Evolutionary conservation across 2,888 invertebrate genomes (phyloP), one percentile per base, ranked within the genome.

Genomic region (Lasioglossum vierecki): DNA sequence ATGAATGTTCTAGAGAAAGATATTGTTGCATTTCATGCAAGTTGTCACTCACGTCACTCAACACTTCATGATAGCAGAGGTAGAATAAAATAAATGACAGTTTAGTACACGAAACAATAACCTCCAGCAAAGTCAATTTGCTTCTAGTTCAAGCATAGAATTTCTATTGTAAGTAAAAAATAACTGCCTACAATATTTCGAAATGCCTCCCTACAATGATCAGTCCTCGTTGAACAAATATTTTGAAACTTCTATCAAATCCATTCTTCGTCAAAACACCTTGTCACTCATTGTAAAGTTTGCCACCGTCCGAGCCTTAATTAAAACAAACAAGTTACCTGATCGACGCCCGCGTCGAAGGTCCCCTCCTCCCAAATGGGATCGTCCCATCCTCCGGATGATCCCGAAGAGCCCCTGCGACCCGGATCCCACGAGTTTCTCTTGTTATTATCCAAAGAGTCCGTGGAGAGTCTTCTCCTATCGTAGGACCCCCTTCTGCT

Each of bases 401-500:
- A 96, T 30, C 96, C 96, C n/a, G 96, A 96, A 90, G 96, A 96
- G 22, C 96, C 96, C 85, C 97, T 95, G 87, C 97, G 95, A 79
- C 96, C 96, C 2, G 96, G 95, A 91, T 97, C 97, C 97, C 97
- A 97, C 74, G 96, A 96, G 91, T 96, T 96, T 87, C 97, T 96
- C 95, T 97, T 96, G 74, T 95, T 93, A 84, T 96, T 96, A 92
- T 97, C 97, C 94, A 97, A 94, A 1, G 97, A 97, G 94, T 97
- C 97, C 60, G 97, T 96, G 0, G 97, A 97, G 80, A 96, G 96
- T 84, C 96, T 95, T 82, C 96, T 91, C 83, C 94, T 93, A 72
- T 94, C 94, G 68, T 95, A 95, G 74, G 95, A 96, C 73, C 95
- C 95, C 91, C 97, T 96, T 90, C 96, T 95, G 53, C 80, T 81